Conservation (phyloP, 2,888 invertebrate species). For the Muschampia staudingeri region DNA sequence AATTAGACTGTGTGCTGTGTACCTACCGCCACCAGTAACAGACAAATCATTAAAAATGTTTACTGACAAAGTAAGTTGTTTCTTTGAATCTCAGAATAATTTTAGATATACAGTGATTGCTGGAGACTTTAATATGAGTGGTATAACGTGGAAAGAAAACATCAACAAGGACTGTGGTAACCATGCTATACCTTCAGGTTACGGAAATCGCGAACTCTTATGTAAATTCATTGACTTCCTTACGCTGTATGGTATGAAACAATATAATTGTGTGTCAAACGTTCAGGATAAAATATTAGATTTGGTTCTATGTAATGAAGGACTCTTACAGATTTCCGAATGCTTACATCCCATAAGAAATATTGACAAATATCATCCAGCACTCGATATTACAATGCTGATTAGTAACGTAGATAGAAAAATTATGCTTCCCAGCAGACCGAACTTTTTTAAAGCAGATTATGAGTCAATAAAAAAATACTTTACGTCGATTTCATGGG, state of each 20-base stretch:
- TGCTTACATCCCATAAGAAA: constrained; percentile 15
- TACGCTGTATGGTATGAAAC: not conserved
- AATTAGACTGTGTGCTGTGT: no score
- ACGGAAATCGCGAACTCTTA: not conserved
- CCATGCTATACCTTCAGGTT: not conserved
- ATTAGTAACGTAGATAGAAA: not conserved
- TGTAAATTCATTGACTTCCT: constrained; percentile 6
- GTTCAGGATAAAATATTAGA: constrained; percentile 16
- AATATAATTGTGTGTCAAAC: constrained; percentile 8
- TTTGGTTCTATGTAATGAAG: constrained; percentile 1
- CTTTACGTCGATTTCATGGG: not conserved
- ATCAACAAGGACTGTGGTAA: no score
- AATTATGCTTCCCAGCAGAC: not conserved
- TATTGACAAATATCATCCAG: constrained; percentile 19
- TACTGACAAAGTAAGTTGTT: not conserved
- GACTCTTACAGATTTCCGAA: not conserved
- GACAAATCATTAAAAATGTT: no score
- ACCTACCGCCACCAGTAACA: no score
- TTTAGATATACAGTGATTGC: not conserved
- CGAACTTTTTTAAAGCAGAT: not conserved
- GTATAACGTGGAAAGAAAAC: constrained; percentile 8
- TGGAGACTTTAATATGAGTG: constrained; percentile 28
- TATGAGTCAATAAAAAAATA: constrained; percentile 10
- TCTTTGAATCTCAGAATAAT: constrained; percentile 17
- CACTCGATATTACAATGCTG: not conserved